Conservation (phyloP, 2,113 vertebrate genomes). For the Typhlomys cinereus region DNA sequence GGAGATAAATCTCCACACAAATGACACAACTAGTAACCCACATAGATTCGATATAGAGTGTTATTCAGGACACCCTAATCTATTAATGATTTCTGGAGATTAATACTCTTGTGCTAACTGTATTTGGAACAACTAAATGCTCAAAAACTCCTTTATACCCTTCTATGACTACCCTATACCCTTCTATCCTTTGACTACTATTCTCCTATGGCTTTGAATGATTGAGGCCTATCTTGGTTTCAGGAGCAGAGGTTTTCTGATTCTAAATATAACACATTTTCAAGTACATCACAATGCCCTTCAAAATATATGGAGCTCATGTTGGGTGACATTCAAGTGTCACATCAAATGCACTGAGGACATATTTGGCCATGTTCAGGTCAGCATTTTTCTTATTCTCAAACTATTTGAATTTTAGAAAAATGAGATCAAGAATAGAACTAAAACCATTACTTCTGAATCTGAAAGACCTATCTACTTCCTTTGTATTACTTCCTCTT, state of each 20-base stretch:
- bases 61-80: neutral
- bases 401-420: slow-evolving; percentile 59
- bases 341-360: slow-evolving; percentile 36
- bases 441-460: slow-evolving; percentile 40
- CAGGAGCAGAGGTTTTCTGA: neutral
- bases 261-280: slow-evolving; percentile 35
- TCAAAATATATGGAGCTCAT: slow-evolving; percentile 21
- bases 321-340: slow-evolving; percentile 7
- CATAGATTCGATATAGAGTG: accelerated
- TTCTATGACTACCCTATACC: neutral
- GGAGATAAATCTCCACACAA: neutral
- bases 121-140: neutral
- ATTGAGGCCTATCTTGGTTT: neutral
- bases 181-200: slow-evolving; percentile 19
- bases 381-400: slow-evolving; percentile 54
- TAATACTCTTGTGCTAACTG: neutral
- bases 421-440: slow-evolving; percentile 49
- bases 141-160: neutral
- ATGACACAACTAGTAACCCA: neutral
- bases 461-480: neutral
- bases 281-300: neutral
- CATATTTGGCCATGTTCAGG: slow-evolving; percentile 32
- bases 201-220: neutral
- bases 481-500: slow-evolving; percentile 67
- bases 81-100: neutral